Conservation (phyloP, 2,888 invertebrate species). For the Norana najaformis region DNA sequence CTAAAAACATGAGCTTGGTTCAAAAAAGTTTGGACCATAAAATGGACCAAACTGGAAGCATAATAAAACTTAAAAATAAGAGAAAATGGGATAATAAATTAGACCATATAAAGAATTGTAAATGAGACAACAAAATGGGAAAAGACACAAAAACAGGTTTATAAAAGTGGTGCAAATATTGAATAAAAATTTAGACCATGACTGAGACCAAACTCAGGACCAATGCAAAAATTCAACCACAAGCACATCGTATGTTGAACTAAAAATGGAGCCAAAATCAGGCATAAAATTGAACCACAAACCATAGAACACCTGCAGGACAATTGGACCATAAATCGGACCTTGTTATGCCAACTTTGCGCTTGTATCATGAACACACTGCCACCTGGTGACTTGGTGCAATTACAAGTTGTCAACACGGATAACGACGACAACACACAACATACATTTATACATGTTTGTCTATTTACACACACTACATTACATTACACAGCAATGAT, state of each 20-base stretch:
- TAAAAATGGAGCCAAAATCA: background rate
- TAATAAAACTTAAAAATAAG: background rate
- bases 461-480: slow-evolving; percentile 5
- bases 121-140: background rate
- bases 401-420: slow-evolving; percentile 6
- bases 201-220: background rate
- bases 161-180: background rate
- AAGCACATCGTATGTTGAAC: background rate
- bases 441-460: background rate
- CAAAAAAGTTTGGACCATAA: background rate
- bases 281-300: background rate
- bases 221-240: background rate
- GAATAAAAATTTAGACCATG: background rate
- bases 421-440: background rate
- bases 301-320: background rate
- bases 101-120: background rate
- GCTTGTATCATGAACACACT: slow-evolving; percentile 5
- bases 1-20: background rate
- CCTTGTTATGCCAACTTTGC: background rate
- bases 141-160: background rate
- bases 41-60: background rate
- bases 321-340: background rate
- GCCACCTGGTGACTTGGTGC: background rate
- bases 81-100: background rate
- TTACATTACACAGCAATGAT: background rate